Conservation (phyloP, 2,888 invertebrate species). For the Ceratothoa steindachneri region DNA sequence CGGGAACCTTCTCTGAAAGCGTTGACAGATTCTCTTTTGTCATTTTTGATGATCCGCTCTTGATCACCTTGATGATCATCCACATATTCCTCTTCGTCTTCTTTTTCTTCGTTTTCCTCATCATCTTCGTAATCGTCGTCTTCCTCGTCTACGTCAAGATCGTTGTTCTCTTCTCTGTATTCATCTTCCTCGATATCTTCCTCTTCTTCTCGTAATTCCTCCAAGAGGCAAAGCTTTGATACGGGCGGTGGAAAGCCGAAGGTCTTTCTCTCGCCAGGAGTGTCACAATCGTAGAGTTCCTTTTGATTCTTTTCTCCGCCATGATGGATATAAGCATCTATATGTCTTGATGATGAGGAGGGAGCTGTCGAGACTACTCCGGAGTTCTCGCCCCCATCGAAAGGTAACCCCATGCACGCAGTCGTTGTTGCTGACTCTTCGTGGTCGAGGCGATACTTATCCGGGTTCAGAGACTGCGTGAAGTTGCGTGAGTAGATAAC, state of each 20-base stretch:
- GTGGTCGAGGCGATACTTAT: background rate
- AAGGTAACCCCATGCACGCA: no score
- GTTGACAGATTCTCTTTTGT: background rate
- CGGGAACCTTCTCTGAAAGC: background rate
- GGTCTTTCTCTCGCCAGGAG: constrained; percentile 10
- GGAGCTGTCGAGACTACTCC: no score
- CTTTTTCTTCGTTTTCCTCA: constrained; percentile 7
- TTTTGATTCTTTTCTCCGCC: no score
- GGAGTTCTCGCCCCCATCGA: no score
- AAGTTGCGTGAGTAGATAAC: constrained; percentile 45
- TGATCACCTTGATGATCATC: background rate
- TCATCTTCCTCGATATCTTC: constrained; percentile 20
- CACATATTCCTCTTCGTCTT: constrained; percentile 15
- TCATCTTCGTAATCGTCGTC: constrained; percentile 8
- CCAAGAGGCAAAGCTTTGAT: constrained; percentile 16
- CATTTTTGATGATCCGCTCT: background rate
- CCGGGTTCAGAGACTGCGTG: background rate
- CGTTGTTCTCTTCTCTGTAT: constrained; percentile 5
- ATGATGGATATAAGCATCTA: no score
- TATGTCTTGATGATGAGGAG: constrained; percentile 10
- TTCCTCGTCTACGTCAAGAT: constrained; percentile 16
- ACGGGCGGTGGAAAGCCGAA: constrained; percentile 11
- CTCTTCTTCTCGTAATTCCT: constrained; percentile 22
- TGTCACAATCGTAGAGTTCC: background rate
- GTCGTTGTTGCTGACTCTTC: background rate